Evolutionary conservation across 2,113 vertebrate species (phyloP).

Genomic region (Serilophus lunatus): DNA sequence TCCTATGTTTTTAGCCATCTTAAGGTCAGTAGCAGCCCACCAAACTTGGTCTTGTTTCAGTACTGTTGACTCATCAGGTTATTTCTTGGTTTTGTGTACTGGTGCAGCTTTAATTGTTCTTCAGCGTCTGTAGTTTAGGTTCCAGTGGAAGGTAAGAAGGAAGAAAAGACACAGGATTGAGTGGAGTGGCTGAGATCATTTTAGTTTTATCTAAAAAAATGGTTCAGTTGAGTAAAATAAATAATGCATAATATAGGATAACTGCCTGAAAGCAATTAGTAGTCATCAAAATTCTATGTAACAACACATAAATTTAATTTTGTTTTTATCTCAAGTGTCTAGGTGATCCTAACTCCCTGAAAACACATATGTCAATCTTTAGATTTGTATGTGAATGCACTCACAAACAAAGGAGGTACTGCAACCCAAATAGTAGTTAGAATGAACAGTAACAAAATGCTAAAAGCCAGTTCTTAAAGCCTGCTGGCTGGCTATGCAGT

Average conservation of each 20-base stretch:
- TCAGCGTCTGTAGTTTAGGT: not conserved
- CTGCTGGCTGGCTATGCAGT: not conserved
- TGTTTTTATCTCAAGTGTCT: not conserved
- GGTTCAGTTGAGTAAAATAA: not conserved
- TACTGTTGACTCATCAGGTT: not conserved
- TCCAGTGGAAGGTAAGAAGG: not conserved
- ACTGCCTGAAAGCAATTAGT: not conserved
- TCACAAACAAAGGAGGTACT: not conserved
- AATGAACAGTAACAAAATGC: not conserved
- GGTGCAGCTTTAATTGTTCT: not conserved
- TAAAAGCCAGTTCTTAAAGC: not conserved
- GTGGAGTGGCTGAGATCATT: not conserved
- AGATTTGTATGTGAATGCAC: not conserved
- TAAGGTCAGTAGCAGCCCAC: not conserved
- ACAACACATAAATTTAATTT: not conserved
- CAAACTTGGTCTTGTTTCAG: not conserved
- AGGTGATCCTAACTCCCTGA: not conserved
- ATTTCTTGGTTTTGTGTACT: not conserved
- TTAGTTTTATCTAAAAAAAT: not conserved
- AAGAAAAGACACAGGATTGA: not conserved
- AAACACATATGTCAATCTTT: not conserved
- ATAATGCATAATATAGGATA: not conserved
- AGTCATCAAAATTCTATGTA: not conserved
- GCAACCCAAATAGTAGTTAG: not conserved
- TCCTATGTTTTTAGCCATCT: not conserved